Conservation (phyloP, 2,797 vertebrate species). For the Hippoglossus hippoglossus region DNA sequence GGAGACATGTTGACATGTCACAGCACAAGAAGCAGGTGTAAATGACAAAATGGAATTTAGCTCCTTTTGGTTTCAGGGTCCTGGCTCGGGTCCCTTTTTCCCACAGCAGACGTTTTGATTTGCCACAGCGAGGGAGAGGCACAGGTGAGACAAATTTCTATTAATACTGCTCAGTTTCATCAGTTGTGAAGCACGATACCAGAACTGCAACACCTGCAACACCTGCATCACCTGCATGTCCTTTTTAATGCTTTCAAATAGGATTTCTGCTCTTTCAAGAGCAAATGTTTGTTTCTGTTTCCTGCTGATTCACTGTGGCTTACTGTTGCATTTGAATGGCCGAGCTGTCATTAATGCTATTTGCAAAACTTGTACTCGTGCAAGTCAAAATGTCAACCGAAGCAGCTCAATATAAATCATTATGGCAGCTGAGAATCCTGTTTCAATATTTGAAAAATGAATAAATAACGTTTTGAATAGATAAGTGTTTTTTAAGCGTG, state of each 20-base stretch:
- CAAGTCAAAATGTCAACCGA: neutral
- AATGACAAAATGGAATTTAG: constrained; percentile 8
- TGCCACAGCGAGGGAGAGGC: constrained; percentile 4
- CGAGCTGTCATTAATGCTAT: neutral
- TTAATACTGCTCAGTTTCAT: constrained; percentile 17
- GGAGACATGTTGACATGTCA: neutral
- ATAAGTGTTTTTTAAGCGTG: too few relatives aligned
- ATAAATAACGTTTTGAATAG: too few relatives aligned
- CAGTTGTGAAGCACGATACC: neutral
- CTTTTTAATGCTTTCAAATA: neutral
- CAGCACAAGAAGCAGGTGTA: neutral
- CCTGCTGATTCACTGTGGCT: too few relatives aligned
- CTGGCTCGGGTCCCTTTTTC: neutral
- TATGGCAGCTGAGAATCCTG: too few relatives aligned
- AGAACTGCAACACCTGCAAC: neutral
- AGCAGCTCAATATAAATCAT: neutral
- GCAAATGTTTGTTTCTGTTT: neutral
- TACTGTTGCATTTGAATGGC: neutral
- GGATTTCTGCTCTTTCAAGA: neutral
- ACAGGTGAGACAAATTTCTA: constrained; percentile 14
- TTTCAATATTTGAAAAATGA: too few relatives aligned
- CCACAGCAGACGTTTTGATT: neutral
- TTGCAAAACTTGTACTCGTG: neutral
- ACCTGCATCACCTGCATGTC: neutral
- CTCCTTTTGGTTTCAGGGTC: constrained; percentile 2